Conservation (phyloP, 2,888 invertebrate genomes). For the Acleris emargana region DNA sequence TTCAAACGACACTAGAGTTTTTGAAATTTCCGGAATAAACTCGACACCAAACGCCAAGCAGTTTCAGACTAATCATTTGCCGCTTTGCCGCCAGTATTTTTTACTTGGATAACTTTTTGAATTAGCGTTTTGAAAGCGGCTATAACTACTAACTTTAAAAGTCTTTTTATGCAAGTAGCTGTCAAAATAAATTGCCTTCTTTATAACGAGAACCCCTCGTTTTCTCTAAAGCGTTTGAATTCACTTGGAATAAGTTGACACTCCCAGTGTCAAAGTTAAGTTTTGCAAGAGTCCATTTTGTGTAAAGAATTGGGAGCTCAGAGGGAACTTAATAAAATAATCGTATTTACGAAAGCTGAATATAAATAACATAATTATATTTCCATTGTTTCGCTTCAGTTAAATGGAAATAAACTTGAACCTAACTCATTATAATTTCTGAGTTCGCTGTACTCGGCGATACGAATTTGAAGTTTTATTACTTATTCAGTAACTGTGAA, state of each 20-base stretch:
- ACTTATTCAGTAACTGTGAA: constrained; percentile 14
- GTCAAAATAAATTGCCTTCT: too few species aligned
- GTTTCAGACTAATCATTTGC: constrained; percentile 2
- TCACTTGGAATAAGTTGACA: too few species aligned
- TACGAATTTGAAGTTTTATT: constrained; percentile 5
- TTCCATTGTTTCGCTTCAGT: constrained; percentile 10
- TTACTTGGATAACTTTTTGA: background rate
- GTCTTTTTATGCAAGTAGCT: too few species aligned
- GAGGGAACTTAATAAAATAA: background rate
- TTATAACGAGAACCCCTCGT: too few species aligned
- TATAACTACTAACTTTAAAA: too few species aligned
- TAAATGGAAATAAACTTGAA: constrained; percentile 12
- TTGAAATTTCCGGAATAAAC: constrained; percentile 8
- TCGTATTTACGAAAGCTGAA: constrained; percentile 2
- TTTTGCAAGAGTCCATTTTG: background rate
- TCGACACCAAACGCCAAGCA: background rate
- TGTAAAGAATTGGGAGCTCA: background rate
- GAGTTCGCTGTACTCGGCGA: constrained; percentile 1
- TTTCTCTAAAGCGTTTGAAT: too few species aligned
- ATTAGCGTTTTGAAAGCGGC: background rate
- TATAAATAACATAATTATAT: constrained; percentile 1
- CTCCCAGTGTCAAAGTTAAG: background rate
- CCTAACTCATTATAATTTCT: constrained; percentile 15
- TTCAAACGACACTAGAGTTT: constrained; percentile 11
- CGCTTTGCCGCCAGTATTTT: background rate